Base-by-base conservation (phyloP, 2,113 vertebrate species). In the Ariopsis seemanni region DNA sequence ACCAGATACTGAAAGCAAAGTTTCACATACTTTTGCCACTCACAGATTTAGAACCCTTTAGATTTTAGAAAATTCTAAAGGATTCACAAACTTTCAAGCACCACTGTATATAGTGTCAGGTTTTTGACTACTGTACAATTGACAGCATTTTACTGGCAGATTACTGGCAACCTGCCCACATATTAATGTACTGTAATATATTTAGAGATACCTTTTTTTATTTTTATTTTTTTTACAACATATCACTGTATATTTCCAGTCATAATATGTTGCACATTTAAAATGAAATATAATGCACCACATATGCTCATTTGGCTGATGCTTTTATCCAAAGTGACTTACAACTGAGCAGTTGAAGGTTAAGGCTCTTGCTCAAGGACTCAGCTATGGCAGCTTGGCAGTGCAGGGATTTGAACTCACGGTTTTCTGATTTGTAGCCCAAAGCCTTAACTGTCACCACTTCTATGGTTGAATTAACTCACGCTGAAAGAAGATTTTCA, bases 401-500 rank as follows among this genome's bases (percentile, higher is more conserved):
- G 79, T 82, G 4, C 27, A 62, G 79, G 57, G 79, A 82, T 42
- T 48, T 82, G 11, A 82, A 82, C 18, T 22, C 79, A 42, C 62
- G 18, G 17, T 62, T 80, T 80, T 34, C 78, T 82, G 57, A 62
- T 82, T 10, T 82, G 79, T 62, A 82, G 79, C 57, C 79, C 18
- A 62, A 82, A 82, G 57, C 17, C 34, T 48, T 22, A 62, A 42
- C 57, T 0, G 30, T 62, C 42, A 34, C 30, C 55, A 60, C 57
- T 30, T 58, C 34, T 25, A 25, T 25, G 30, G 34, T 0, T 82
- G 30, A 62, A 42, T 25, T 6, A 62, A 62, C 18, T 7, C 1
- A 2, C 57, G 25, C 1, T 12, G 10, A 42, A 81, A 62, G 9
- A 62, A 12, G 10, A 48, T 15, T 42, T 42, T 22, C 18, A 80